These are phyloP conservation scores for Camponotus floridanus DNA, from an alignment of 1,140 invertebrate species.

Conservation along the genomic window DNA sequence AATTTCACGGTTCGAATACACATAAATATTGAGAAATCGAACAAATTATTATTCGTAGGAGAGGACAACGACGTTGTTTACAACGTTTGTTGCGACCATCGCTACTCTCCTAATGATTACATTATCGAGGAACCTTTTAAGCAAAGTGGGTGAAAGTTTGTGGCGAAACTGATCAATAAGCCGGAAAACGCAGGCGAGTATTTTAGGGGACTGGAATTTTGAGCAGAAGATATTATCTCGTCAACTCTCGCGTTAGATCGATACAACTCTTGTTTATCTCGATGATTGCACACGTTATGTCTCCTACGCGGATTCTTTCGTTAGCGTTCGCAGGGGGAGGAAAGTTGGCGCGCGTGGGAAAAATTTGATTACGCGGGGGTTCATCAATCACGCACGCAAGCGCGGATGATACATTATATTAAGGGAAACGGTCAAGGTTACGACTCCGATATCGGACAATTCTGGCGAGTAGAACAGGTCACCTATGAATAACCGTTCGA, in stretches of 20 bases:
- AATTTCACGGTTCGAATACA: neutral
- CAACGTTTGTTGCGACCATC: neutral
- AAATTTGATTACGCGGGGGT: conserved; percentile 13
- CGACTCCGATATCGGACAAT: conserved; percentile 41
- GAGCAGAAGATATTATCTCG: neutral
- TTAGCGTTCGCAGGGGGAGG: neutral
- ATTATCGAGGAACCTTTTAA: conserved; percentile 41
- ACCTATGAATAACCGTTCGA: conserved; percentile 65
- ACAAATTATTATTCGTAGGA: neutral
- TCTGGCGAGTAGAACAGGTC: conserved; percentile 43
- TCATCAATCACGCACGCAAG: conserved; percentile 25
- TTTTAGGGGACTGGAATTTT: neutral
- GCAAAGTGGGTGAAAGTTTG: neutral
- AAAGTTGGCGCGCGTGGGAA: neutral
- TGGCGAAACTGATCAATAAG: conserved; percentile 26
- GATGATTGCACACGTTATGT: neutral
- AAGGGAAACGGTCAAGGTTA: conserved; percentile 69
- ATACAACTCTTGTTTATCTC: conserved; percentile 40
- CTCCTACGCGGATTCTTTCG: neutral
- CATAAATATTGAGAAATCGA: neutral
- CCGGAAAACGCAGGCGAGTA: neutral
- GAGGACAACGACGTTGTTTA: neutral
- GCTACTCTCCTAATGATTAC: neutral
- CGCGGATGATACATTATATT: conserved; percentile 33
- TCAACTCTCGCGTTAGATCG: neutral